Percentiles rank a stretch among this genome's conserved stretches.
These are phyloP conservation scores for Neocloeon triangulifer DNA, from an alignment of 1,140 invertebrate species.

Conservation along the genomic window DNA sequence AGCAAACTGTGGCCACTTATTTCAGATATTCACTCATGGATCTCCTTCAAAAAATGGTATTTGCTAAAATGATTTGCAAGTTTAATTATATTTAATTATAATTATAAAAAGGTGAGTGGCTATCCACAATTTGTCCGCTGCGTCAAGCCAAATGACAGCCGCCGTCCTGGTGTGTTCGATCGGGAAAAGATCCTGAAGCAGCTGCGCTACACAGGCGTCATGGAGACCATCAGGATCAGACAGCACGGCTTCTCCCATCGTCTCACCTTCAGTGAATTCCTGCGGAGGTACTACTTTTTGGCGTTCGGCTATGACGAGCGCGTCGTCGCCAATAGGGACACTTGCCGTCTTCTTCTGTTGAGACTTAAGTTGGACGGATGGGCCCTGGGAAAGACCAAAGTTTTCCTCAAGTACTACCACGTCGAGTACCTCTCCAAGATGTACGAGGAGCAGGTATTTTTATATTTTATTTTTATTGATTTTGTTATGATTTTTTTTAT, in stretches of 20 bases:
- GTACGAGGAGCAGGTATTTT: slow-evolving; percentile 41
- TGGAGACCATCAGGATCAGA: slow-evolving; percentile 60
- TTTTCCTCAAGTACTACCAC: slow-evolving; percentile 73
- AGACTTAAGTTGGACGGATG: slow-evolving; percentile 58
- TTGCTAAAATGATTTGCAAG: slow-evolving; percentile 11
- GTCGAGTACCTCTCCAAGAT: slow-evolving; percentile 55
- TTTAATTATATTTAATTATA: not conserved
- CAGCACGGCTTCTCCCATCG: slow-evolving; percentile 63
- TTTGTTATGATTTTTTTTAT: not conserved
- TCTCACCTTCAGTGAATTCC: slow-evolving; percentile 53
- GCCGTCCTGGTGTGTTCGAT: slow-evolving; percentile 35
- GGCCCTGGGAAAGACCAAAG: slow-evolving; percentile 66
- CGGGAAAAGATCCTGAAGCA: slow-evolving; percentile 48
- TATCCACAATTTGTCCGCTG: slow-evolving; percentile 66
- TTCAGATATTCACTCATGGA: slow-evolving; percentile 70
- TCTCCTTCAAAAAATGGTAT: slow-evolving; percentile 40
- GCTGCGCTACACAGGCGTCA: slow-evolving; percentile 52
- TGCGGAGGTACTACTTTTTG: slow-evolving; percentile 58
- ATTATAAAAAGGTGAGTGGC: slow-evolving; percentile 60
- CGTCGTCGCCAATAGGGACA: slow-evolving; percentile 41
- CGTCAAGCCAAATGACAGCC: slow-evolving; percentile 51
- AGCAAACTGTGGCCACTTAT: slow-evolving; percentile 66
- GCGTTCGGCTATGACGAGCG: slow-evolving; percentile 50
- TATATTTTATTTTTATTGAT: not conserved
- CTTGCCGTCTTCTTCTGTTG: slow-evolving; percentile 42